Percentiles rank a stretch among this genome's conserved stretches.
Conservation (phyloP, 2,888 invertebrate genomes). For the Dione juno region DNA sequence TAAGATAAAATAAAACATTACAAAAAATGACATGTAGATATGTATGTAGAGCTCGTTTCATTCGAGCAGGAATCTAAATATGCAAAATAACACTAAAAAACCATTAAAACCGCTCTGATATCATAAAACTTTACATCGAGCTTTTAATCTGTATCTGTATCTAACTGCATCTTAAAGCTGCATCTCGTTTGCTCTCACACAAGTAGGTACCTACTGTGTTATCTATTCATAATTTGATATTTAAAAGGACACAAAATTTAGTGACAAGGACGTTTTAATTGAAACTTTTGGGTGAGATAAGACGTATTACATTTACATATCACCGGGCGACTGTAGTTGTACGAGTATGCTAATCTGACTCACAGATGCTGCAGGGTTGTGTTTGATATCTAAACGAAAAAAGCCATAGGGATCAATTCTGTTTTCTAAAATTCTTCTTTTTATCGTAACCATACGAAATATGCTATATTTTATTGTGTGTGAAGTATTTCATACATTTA, state of each 20-base stretch:
- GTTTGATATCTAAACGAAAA: neutral
- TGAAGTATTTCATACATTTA: too few relatives aligned
- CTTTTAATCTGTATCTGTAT: conserved; percentile 15
- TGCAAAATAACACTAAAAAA: conserved; percentile 12
- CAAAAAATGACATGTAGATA: neutral
- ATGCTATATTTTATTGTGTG: too few relatives aligned
- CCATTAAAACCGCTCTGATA: conserved; percentile 9
- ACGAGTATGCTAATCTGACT: conserved; percentile 52
- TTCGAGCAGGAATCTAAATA: conserved; percentile 1
- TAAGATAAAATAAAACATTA: neutral
- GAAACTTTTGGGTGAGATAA: conserved; percentile 54
- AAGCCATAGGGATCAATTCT: too few relatives aligned
- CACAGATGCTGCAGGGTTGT: conserved; percentile 14
- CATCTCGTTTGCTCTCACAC: neutral
- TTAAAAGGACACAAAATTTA: conserved; percentile 14
- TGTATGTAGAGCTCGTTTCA: neutral
- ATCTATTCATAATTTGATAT: neutral
- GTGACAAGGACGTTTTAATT: conserved; percentile 49
- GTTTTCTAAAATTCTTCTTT: too few relatives aligned
- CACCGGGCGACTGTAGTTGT: conserved; percentile 47
- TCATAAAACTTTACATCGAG: conserved; percentile 1
- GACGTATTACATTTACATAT: conserved; percentile 54
- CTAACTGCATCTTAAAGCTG: neutral
- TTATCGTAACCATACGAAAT: too few relatives aligned
- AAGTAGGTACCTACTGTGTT: too few relatives aligned